Evolutionary conservation across 2,888 invertebrate genomes (phyloP).

Genomic region (Nomada fucata): DNA sequence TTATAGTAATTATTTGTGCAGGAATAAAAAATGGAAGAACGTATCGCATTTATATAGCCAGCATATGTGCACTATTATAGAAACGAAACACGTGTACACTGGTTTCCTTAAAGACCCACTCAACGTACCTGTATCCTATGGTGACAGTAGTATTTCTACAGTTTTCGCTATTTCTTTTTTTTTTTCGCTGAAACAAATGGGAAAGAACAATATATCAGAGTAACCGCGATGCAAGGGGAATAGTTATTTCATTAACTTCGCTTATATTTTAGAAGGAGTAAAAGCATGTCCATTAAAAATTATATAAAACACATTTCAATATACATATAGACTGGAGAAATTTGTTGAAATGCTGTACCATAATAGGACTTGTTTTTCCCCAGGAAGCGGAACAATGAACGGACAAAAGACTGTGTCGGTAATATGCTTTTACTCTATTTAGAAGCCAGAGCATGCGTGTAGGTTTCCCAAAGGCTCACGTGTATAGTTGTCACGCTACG

Average conservation of each 20-base stretch:
- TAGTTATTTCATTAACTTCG: no score
- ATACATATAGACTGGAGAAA: no score
- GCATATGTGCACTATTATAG: no score
- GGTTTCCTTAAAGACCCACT: constrained; percentile 9
- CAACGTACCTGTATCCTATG: constrained; percentile 12
- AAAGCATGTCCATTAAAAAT: no score
- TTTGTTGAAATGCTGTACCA: not conserved
- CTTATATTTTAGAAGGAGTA: no score
- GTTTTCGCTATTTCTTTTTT: not conserved
- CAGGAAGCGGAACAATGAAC: not conserved
- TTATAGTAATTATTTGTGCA: no score
- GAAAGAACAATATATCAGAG: not conserved
- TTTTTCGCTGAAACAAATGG: not conserved
- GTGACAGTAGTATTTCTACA: not conserved
- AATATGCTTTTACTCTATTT: constrained; percentile 9
- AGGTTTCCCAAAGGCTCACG: not conserved
- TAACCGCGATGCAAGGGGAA: not conserved
- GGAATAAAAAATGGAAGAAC: no score
- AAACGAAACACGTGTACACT: not conserved
- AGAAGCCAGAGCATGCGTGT: constrained; percentile 28
- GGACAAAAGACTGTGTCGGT: not conserved
- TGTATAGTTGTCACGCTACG: not conserved
- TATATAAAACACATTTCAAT: not conserved
- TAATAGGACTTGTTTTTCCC: not conserved
- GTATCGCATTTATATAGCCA: no score